Evolutionary conservation across 2,888 invertebrate species (phyloP).

Genomic region (Netelia melanura): DNA sequence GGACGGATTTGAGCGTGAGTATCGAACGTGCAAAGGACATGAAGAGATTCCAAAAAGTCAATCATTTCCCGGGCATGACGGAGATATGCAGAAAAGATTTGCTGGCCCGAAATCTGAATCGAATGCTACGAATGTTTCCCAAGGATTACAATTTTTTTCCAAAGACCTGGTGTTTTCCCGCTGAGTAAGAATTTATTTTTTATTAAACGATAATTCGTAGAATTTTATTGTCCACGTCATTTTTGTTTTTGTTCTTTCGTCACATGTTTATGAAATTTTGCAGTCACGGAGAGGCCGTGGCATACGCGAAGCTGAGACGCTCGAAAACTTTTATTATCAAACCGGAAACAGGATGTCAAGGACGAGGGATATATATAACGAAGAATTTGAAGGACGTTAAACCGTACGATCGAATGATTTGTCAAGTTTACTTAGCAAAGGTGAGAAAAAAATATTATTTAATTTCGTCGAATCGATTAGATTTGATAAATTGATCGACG

Average conservation of each 20-base stretch:
- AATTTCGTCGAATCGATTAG: background rate
- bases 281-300: conserved; percentile 91
- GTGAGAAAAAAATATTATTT: conserved; percentile 83
- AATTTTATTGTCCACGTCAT: conserved; percentile 13
- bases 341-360: conserved; percentile 96
- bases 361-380: conserved; percentile 94
- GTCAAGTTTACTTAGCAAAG: conserved; percentile 91
- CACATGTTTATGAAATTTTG: background rate
- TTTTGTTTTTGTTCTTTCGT: conserved; percentile 1
- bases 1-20: conserved; percentile 95
- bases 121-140: conserved; percentile 95
- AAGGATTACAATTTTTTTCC: conserved; percentile 97
- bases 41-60: conserved; percentile 96
- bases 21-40: conserved; percentile 95
- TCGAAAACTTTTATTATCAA: conserved; percentile 95
- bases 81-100: conserved; percentile 96
- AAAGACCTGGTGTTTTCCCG: conserved; percentile 97
- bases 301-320: conserved; percentile 89
- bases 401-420: conserved; percentile 93
- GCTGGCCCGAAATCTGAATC: conserved; percentile 94
- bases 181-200: conserved; percentile 88
- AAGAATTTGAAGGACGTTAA: conserved; percentile 93
- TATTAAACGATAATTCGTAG: conserved; percentile 27
- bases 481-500: background rate
- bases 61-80: conserved; percentile 96